These are phyloP conservation scores for Bemisia tabaci DNA, from an alignment of 1,140 invertebrate species.

Conservation along the genomic window DNA sequence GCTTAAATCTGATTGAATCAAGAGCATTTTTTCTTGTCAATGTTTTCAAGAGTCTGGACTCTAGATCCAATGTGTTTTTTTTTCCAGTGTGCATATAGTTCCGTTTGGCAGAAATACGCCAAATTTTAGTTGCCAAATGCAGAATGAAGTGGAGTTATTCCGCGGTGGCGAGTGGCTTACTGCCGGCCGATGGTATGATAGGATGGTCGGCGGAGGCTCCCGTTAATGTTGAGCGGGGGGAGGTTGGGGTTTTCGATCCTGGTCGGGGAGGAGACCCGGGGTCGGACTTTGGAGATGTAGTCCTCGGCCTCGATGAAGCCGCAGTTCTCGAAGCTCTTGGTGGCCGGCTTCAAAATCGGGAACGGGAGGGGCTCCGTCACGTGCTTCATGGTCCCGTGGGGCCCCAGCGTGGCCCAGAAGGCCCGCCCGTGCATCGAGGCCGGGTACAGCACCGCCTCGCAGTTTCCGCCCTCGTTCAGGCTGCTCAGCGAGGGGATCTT, in stretches of 20 bases:
- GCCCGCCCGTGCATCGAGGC: background rate
- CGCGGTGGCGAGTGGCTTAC: too few species aligned
- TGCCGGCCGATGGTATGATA: background rate
- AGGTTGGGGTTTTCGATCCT: conserved; percentile 61
- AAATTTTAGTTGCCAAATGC: too few species aligned
- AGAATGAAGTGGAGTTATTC: too few species aligned
- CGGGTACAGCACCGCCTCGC: background rate
- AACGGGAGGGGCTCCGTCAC: background rate
- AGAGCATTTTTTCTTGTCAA: too few species aligned
- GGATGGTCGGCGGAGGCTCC: background rate
- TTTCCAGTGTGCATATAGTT: too few species aligned
- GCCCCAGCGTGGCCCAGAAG: background rate
- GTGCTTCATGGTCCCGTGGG: background rate
- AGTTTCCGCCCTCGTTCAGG: background rate
- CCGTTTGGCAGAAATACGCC: too few species aligned
- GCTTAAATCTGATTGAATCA: too few species aligned
- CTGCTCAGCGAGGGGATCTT: background rate
- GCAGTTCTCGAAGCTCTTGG: background rate
- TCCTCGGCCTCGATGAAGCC: background rate
- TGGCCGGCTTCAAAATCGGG: background rate
- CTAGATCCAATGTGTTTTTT: too few species aligned
- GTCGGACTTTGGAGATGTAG: conserved; percentile 19
- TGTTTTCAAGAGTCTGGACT: too few species aligned
- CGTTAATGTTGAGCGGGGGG: conserved; percentile 41
- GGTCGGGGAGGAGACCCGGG: conserved; percentile 54